phyloP scores from a whole-genome alignment of 2,888 invertebrate genomes.

The Dryococelus australis region DNA sequence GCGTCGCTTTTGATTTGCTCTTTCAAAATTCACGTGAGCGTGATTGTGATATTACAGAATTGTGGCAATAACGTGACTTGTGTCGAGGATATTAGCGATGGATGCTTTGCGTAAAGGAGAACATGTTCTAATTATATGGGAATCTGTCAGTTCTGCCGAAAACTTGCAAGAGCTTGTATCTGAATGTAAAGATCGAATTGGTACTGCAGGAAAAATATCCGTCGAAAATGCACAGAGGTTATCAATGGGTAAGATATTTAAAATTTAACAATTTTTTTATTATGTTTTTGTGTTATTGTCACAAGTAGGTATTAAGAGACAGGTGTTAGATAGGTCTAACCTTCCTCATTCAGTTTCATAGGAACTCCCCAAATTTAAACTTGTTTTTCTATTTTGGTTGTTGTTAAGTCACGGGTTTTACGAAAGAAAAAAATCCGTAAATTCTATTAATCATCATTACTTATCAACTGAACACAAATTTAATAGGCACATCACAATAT shows the following conservation, averaged over 20 bases:
- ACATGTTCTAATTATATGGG: conserved; percentile 68
- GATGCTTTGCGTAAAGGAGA: conserved; percentile 51
- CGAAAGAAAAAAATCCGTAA: too few species aligned
- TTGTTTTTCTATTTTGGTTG: too few species aligned
- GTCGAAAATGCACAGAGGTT: conserved; percentile 69
- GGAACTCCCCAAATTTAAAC: background rate
- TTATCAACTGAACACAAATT: too few species aligned
- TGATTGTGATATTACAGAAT: too few species aligned
- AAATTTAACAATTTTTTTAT: conserved; percentile 33
- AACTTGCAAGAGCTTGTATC: conserved; percentile 62
- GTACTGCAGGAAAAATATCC: conserved; percentile 62
- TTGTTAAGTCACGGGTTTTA: too few species aligned
- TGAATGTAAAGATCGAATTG: conserved; percentile 60
- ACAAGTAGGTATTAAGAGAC: background rate
- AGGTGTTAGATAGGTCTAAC: background rate
- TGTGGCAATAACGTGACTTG: too few species aligned
- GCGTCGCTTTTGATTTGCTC: too few species aligned
- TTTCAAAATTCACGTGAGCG: too few species aligned
- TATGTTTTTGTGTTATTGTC: background rate
- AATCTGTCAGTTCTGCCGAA: conserved; percentile 59
- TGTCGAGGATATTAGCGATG: too few species aligned
- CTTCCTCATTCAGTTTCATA: too few species aligned
- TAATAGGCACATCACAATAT: too few species aligned
- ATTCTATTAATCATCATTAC: too few species aligned
- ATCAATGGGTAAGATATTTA: conserved; percentile 62